These are phyloP conservation scores for Nasalis larvatus DNA, from an alignment of 2,113 vertebrate species.

Conservation along the genomic window DNA sequence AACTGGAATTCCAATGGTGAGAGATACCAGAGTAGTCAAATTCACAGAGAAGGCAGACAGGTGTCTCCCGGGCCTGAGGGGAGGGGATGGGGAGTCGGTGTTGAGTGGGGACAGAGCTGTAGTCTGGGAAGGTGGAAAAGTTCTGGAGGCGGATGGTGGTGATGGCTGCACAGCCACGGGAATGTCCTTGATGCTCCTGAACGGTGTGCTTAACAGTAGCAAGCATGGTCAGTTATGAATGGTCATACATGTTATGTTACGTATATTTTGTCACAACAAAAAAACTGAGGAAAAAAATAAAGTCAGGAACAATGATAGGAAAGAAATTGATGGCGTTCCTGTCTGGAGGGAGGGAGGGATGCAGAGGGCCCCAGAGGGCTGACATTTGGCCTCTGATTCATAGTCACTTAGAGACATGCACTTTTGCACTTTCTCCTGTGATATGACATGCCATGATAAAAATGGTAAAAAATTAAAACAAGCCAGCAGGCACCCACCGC, in stretches of 20 bases:
- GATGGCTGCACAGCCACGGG: rapidly evolving
- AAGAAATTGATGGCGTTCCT: background rate
- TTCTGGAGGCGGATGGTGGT: background rate
- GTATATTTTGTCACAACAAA: background rate
- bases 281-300: background rate
- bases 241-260: too few relatives aligned
- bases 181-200: rapidly evolving
- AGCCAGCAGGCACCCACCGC: background rate
- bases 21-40: too few relatives aligned
- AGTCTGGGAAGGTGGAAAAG: background rate
- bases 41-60: background rate
- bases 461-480: too few relatives aligned
- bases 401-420: rapidly evolving
- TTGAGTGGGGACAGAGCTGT: background rate
- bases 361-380: background rate
- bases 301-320: background rate
- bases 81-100: background rate
- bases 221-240: background rate
- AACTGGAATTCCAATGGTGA: too few relatives aligned
- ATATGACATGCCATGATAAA: background rate
- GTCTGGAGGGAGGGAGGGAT: background rate
- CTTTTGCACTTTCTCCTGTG: rapidly evolving
- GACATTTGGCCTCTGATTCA: background rate
- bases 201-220: rapidly evolving
- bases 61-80: background rate